phyloP scores from a whole-genome alignment of 2,797 vertebrate genomes.

The Coilia nasus region DNA sequence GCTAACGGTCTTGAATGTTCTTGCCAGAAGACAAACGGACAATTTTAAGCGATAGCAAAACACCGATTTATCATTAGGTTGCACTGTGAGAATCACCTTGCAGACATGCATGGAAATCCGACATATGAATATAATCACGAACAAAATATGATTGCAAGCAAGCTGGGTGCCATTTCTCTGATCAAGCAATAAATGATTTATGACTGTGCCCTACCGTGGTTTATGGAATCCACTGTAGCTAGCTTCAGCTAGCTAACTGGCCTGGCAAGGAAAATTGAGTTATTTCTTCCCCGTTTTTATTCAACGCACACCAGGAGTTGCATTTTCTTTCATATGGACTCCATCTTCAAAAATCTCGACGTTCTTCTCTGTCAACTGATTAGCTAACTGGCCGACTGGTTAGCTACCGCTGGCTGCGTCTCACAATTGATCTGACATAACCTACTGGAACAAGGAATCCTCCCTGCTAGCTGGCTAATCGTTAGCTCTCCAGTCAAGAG shows the following conservation, averaged over 20 bases:
- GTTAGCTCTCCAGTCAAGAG: slow-evolving; percentile 10
- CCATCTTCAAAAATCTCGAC: neutral
- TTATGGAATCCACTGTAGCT: slow-evolving; percentile 78
- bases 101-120: neutral
- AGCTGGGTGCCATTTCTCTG: slow-evolving; percentile 12
- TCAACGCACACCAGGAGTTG: slow-evolving; percentile 61
- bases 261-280: slow-evolving; percentile 68
- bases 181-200: slow-evolving; percentile 59
- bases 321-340: slow-evolving; percentile 50
- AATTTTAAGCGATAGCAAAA: neutral
- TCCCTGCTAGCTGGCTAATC: neutral
- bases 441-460: neutral
- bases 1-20: neutral
- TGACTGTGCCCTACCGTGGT: slow-evolving; percentile 76
- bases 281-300: slow-evolving; percentile 68
- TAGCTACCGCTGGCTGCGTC: neutral
- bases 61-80: neutral
- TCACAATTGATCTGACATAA: neutral
- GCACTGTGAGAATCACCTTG: neutral
- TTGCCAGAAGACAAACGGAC: neutral
- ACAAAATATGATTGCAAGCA: neutral
- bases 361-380: neutral
- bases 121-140: neutral
- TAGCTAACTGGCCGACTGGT: slow-evolving; percentile 16
- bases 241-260: slow-evolving; percentile 77